A percentile compares a stretch with the other conserved stretches of the same genome.
Conservation (phyloP, 2,888 invertebrate species). For the Acronicta aceris region DNA sequence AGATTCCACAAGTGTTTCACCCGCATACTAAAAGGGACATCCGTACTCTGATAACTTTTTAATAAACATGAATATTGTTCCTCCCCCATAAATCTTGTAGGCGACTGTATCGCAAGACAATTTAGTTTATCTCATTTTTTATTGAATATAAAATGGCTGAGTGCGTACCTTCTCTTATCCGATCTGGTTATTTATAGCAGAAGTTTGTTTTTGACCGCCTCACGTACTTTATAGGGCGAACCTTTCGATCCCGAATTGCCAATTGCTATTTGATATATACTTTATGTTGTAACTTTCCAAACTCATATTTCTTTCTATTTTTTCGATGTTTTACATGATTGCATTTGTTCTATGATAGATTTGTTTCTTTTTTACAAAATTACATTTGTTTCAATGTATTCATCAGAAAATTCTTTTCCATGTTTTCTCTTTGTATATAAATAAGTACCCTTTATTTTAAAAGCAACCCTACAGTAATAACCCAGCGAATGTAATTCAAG, state of each 20-base stretch:
- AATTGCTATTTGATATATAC: conserved; percentile 88
- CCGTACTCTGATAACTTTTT: conserved; percentile 53
- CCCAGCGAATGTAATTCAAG: conserved; percentile 10
- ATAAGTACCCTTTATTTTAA: conserved; percentile 1
- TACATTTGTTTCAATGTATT: not conserved
- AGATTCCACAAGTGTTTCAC: conserved; percentile 53
- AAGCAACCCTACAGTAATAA: conserved; percentile 2
- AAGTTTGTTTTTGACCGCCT: conserved; percentile 89
- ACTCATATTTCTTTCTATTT: conserved; percentile 80
- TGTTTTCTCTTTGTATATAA: too few species aligned
- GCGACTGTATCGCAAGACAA: conserved; percentile 79
- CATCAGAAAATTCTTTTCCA: not conserved
- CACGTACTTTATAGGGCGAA: conserved; percentile 88
- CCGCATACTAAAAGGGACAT: conserved; percentile 49
- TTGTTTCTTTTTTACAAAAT: not conserved
- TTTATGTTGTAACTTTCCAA: conserved; percentile 83
- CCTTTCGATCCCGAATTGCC: conserved; percentile 87
- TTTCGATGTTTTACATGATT: conserved; percentile 63
- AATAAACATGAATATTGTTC: conserved; percentile 62
- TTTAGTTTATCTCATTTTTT: conserved; percentile 86
- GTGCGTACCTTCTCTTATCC: conserved; percentile 86
- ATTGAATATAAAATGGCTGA: conserved; percentile 87
- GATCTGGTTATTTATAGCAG: conserved; percentile 87
- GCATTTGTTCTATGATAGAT: conserved; percentile 56
- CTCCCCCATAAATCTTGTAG: conserved; percentile 72